Evolutionary conservation across 2,113 vertebrate species (phyloP).

Genomic region (Paedocypris sp.): DNA sequence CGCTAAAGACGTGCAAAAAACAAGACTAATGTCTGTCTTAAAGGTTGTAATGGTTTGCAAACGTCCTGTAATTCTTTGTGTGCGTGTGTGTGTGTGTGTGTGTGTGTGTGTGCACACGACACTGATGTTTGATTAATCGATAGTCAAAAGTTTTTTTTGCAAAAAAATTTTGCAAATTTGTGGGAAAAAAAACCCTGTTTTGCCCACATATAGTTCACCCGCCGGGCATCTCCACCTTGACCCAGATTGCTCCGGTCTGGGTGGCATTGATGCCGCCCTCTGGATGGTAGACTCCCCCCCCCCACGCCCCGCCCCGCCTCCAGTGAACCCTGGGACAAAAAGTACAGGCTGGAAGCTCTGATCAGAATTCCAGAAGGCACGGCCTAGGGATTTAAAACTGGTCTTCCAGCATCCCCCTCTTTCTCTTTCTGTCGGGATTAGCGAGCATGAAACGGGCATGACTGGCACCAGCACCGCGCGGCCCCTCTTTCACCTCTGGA

Average conservation of each 20-base stretch:
- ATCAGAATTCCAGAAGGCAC: slow-evolving; percentile 30
- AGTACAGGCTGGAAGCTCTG: slow-evolving; percentile 28
- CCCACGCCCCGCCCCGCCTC: too few relatives aligned
- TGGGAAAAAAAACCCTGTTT: not conserved
- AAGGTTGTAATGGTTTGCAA: too few relatives aligned
- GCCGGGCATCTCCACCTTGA: slow-evolving; percentile 29
- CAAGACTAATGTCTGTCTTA: too few relatives aligned
- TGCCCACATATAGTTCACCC: slow-evolving; percentile 39
- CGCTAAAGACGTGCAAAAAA: too few relatives aligned
- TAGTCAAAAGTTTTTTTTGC: too few relatives aligned
- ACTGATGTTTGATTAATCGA: too few relatives aligned
- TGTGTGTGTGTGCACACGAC: too few relatives aligned
- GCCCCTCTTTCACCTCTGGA: slow-evolving; percentile 63
- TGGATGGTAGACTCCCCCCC: not conserved
- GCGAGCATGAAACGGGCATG: slow-evolving; percentile 39
- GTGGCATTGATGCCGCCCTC: slow-evolving; percentile 24
- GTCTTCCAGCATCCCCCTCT: not conserved
- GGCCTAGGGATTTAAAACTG: slow-evolving; percentile 16
- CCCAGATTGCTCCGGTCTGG: slow-evolving; percentile 20
- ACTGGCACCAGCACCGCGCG: slow-evolving; percentile 51
- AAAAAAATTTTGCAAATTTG: too few relatives aligned
- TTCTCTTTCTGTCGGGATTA: slow-evolving; percentile 27
- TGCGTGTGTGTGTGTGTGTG: too few relatives aligned
- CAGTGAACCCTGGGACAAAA: slow-evolving; percentile 25
- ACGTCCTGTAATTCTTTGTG: too few relatives aligned